Base-by-base conservation (phyloP, 2,888 invertebrate genomes). In the Dorcus hopei region DNA sequence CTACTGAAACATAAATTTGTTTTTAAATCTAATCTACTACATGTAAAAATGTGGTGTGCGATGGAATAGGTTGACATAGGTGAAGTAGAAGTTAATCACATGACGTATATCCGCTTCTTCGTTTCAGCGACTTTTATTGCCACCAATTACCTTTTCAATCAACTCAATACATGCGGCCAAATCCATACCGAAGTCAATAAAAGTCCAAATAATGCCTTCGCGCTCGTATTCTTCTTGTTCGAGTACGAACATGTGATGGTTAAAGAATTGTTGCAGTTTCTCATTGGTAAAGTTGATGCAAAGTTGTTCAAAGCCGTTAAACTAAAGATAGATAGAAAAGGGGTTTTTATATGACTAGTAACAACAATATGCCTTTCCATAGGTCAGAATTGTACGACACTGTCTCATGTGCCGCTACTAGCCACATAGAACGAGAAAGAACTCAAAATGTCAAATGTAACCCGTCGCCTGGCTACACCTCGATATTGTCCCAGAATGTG, bases 211-310 rank as follows among this genome's bases (percentile, higher is more conserved):
- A 82, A 96, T 95, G 78, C 95, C 95, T 80, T 96, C 95, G 74
- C 82, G 86, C 81, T 92, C 91, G 85, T 96, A 96, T 80, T 95
- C 95, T 81, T 96, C 95, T 89, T 96, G 95, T 81, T 96, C 95
- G 72, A 96, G 87, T 74, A 96, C 94, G 83, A 96, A 96, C 95
- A 96, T 96, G 87, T 96, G 92, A 78, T 96, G 95, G 84, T 96
- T 96, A 90, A 96, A 96, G 88, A 95, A 96, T 82, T 96, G 96
- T 84, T 97, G 96, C 76, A 96, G 87, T 82, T 95, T 93, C 85
- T 96, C 95, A 81, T 96, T 96, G 82, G 95, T 96, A 86, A 96
- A 96, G 87, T 96, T 96, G 87, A 96, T 96, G 86, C 95, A 96
- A 80, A 96, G 87, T 86, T 96, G 96, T 85, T 96, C 95, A 86